A percentile compares a stretch with the other conserved stretches of the same genome.
Evolutionary conservation across 2,888 invertebrate species (phyloP).

Genomic region (Nasonia oneida): DNA sequence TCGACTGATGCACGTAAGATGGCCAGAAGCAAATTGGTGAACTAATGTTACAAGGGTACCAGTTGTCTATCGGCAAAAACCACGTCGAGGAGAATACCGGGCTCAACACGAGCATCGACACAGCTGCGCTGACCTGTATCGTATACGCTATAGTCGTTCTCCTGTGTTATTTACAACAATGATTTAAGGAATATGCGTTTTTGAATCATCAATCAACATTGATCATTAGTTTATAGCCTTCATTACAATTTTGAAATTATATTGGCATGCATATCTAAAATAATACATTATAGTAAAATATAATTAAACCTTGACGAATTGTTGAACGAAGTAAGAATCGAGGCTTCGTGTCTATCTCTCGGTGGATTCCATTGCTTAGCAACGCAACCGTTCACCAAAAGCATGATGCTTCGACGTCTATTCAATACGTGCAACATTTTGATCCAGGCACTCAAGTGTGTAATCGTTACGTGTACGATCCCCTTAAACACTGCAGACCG

Average conservation of each 20-base stretch:
- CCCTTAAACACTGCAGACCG: neutral
- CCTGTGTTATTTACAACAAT: neutral
- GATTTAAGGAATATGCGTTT: neutral
- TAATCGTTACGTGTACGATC: neutral
- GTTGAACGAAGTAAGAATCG: neutral
- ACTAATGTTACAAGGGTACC: slow-evolving; percentile 16
- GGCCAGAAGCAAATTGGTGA: neutral
- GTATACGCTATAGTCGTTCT: neutral
- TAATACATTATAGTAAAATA: neutral
- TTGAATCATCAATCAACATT: no score
- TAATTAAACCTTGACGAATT: neutral
- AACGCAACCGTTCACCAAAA: neutral
- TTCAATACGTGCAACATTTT: neutral
- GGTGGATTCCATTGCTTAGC: neutral
- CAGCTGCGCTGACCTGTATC: neutral
- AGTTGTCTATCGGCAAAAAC: neutral
- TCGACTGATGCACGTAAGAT: neutral
- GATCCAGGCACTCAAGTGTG: neutral
- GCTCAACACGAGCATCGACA: neutral
- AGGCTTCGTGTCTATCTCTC: neutral
- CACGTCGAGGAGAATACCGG: neutral
- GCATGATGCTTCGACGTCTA: neutral
- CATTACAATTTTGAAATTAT: no score
- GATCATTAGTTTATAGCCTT: no score
- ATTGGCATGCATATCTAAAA: no score